These are phyloP conservation scores for Drosophila sulfurigaster DNA, from an alignment of 1,140 invertebrate species.

Conservation along the genomic window DNA sequence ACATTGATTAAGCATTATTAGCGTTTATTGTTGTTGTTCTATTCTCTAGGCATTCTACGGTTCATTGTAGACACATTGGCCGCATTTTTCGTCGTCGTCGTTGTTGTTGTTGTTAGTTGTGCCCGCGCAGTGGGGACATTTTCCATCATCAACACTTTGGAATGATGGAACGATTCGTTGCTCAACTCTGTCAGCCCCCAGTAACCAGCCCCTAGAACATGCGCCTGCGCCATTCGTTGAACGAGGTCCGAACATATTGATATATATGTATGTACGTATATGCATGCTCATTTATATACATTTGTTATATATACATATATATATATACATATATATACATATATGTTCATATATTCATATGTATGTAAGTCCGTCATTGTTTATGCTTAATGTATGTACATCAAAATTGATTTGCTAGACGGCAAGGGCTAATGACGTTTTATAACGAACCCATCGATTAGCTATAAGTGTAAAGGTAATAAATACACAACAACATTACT, in stretches of 20 bases:
- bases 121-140: conserved; percentile 74
- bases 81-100: conserved; percentile 48
- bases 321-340: not conserved
- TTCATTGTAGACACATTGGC: conserved; percentile 55
- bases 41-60: conserved; percentile 41
- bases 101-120: conserved; percentile 55
- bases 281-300: not conserved
- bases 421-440: conserved; percentile 66
- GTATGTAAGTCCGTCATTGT: conserved; percentile 13
- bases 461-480: not conserved
- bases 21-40: conserved; percentile 71
- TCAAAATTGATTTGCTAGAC: conserved; percentile 76
- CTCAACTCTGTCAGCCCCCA: conserved; percentile 54
- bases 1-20: conserved; percentile 83
- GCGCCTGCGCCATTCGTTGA: conserved; percentile 45
- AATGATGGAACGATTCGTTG: conserved; percentile 77
- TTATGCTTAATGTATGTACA: conserved; percentile 66
- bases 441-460: conserved; percentile 63
- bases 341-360: not conserved
- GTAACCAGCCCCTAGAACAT: conserved; percentile 45
- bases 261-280: conserved; percentile 11
- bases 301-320: no score
- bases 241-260: conserved; percentile 43
- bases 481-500: not conserved
- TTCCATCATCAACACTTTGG: conserved; percentile 78